A percentile compares a stretch with the other conserved stretches of the same genome.
Conservation (phyloP, 2,797 vertebrate genomes). For the Oreochromis mossambicus region DNA sequence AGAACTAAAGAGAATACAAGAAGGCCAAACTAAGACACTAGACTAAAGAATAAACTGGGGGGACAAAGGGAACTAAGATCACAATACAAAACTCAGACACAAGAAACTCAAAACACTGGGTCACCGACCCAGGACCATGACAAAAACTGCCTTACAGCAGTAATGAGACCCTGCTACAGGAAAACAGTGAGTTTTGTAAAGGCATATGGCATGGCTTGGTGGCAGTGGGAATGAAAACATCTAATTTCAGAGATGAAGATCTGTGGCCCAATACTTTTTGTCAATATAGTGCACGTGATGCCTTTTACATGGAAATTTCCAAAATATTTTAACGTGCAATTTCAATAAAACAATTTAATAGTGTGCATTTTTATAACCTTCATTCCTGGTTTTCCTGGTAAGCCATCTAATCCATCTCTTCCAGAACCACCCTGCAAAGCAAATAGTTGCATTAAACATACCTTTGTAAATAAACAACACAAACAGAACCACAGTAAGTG, state of each 20-base stretch:
- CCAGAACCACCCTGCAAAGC: conserved; percentile 63
- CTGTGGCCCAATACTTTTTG: background rate
- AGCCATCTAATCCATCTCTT: conserved; percentile 59
- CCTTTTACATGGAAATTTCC: background rate
- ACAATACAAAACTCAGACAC: no score
- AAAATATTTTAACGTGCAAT: background rate
- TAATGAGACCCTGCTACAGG: background rate
- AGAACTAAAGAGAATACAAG: no score
- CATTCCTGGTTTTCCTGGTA: conserved; percentile 64
- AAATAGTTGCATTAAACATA: background rate
- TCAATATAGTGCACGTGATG: background rate
- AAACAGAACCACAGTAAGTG: background rate
- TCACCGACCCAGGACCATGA: no score
- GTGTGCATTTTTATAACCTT: conserved; percentile 61
- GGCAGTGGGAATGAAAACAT: background rate
- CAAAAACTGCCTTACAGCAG: background rate
- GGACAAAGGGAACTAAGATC: no score
- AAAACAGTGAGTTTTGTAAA: fast-evolving
- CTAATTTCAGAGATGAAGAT: background rate
- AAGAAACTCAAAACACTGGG: no score
- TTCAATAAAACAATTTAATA: background rate
- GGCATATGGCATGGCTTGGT: background rate
- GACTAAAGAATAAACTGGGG: no score
- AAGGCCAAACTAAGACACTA: no score
- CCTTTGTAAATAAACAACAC: background rate